Evolutionary conservation across 2,113 vertebrate genomes (phyloP).

Genomic region (Forbesichthys agassizii): DNA sequence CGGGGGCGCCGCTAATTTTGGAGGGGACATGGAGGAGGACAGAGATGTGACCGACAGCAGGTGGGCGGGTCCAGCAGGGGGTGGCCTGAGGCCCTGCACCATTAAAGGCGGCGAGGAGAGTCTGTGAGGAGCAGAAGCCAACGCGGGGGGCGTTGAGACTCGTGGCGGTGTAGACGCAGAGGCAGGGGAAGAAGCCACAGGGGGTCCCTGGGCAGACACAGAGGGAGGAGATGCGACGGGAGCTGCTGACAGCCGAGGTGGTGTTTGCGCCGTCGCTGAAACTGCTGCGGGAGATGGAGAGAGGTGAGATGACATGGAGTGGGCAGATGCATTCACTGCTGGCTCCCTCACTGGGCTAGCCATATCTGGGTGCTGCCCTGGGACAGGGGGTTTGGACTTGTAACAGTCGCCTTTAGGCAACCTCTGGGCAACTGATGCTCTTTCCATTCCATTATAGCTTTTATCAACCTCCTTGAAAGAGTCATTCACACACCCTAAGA

Average conservation of each 20-base stretch:
- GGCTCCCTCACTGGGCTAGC: slow-evolving; percentile 49
- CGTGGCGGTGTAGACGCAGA: slow-evolving; percentile 35
- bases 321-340: slow-evolving; percentile 35
- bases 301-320: slow-evolving; percentile 39
- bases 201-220: slow-evolving; percentile 29
- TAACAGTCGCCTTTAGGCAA: slow-evolving; percentile 54
- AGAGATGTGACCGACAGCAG: slow-evolving; percentile 28
- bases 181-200: slow-evolving; percentile 20
- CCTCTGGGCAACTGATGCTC: slow-evolving; percentile 42
- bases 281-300: slow-evolving; percentile 35
- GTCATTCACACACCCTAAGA: slow-evolving; percentile 63
- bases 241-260: slow-evolving; percentile 35
- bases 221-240: slow-evolving; percentile 38
- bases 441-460: slow-evolving; percentile 66
- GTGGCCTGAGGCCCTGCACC: slow-evolving; percentile 49
- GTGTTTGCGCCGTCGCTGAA: slow-evolving; percentile 26
- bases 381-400: slow-evolving; percentile 46
- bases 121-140: slow-evolving; percentile 40
- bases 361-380: slow-evolving; percentile 49
- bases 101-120: slow-evolving; percentile 50
- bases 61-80: slow-evolving; percentile 30
- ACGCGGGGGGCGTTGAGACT: slow-evolving; percentile 37
- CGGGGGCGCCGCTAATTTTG: slow-evolving; percentile 27
- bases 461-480: slow-evolving; percentile 63
- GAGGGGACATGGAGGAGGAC: slow-evolving; percentile 41